phyloP scores from a whole-genome alignment of 92 coral and sea anemone genomes.

The Siderastrea siderea region DNA sequence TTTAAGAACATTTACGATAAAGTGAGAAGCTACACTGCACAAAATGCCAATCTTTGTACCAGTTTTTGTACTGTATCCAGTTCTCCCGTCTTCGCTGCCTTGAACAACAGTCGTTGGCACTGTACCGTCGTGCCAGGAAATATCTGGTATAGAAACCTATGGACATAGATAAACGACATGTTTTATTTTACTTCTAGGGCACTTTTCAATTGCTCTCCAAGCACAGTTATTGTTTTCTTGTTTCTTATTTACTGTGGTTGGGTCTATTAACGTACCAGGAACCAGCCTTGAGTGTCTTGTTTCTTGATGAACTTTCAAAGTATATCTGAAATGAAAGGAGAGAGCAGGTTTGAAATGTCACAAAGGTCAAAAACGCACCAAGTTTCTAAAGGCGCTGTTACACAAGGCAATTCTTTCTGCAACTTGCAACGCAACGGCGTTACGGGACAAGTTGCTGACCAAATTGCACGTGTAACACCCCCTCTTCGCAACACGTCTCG shows the following conservation, averaged over 20 bases:
- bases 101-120: constrained; percentile 93
- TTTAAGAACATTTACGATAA: not conserved
- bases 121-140: constrained; percentile 97
- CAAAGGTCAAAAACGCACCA: not conserved
- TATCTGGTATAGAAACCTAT: constrained; percentile 93
- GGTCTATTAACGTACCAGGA: constrained; percentile 70
- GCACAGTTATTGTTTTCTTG: not conserved
- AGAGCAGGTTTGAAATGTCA: not conserved
- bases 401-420: no score
- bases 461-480: no score
- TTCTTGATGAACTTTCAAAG: constrained; percentile 96
- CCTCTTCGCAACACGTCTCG: no score
- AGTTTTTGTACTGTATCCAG: constrained; percentile 95
- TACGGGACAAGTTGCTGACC: no score
- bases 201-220: not conserved
- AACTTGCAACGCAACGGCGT: no score
- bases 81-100: constrained; percentile 97
- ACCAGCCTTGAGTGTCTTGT: constrained; percentile 95
- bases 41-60: constrained; percentile 39
- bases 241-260: not conserved
- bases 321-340: constrained; percentile 68
- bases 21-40: not conserved
- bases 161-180: not conserved
- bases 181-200: not conserved
- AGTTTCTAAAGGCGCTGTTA: not conserved